These are phyloP conservation scores for Chelon labrosus DNA, from an alignment of 2,797 vertebrate species.

Conservation along the genomic window DNA sequence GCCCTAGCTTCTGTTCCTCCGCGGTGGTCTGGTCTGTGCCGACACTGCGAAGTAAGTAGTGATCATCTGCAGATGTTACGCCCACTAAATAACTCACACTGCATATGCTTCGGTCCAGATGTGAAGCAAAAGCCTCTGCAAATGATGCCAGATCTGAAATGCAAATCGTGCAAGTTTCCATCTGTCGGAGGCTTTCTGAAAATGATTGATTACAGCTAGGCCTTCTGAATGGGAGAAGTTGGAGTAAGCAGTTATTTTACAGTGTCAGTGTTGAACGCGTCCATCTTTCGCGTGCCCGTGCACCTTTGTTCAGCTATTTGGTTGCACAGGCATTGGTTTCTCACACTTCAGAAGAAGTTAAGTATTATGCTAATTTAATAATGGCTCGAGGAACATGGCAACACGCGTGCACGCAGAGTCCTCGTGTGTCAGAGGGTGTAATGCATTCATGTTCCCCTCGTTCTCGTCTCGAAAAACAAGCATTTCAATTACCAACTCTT, in stretches of 20 bases:
- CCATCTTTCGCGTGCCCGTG: not conserved
- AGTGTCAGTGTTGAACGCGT: conserved; percentile 2
- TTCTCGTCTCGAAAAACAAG: not conserved
- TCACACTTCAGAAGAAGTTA: not conserved
- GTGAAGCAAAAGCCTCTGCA: conserved; percentile 9
- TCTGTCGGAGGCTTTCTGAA: conserved; percentile 36
- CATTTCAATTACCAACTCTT: not conserved
- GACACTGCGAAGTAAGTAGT: conserved; percentile 32
- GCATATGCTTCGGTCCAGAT: conserved; percentile 41
- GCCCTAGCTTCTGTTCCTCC: not conserved
- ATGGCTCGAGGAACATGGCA: not conserved
- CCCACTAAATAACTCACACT: conserved; percentile 26
- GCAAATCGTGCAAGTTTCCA: conserved; percentile 36
- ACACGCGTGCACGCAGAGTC: not conserved
- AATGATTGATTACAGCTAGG: conserved; percentile 16
- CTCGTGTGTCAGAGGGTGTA: not conserved
- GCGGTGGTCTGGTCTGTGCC: not conserved
- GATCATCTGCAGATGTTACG: conserved; percentile 45
- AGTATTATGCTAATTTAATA: not conserved
- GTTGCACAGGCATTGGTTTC: not conserved
- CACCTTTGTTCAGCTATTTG: not conserved
- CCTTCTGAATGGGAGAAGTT: not conserved
- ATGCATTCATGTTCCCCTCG: not conserved
- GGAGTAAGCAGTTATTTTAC: conserved; percentile 2
- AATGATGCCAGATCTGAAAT: conserved; percentile 35